phyloP scores from a whole-genome alignment of 2,113 vertebrate genomes.

The Nannospalax galili region DNA sequence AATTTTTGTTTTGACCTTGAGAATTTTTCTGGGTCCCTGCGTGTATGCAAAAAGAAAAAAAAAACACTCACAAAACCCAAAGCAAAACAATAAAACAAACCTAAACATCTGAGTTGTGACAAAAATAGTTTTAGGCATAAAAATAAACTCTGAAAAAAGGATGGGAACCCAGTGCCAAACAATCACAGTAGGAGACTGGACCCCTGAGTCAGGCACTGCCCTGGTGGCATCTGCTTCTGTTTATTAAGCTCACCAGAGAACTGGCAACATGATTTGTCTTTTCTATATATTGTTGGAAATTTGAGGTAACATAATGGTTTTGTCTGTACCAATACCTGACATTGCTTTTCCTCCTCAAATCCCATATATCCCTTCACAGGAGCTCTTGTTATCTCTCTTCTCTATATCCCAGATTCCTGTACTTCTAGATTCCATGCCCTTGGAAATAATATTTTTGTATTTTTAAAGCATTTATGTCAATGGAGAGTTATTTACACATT shows the following conservation, averaged over 20 bases:
- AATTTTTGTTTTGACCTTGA: constrained; percentile 11
- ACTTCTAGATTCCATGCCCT: neutral
- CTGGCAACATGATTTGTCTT: neutral
- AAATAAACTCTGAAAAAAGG: neutral
- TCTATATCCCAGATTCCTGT: neutral
- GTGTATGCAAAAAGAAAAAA: neutral
- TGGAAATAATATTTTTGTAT: neutral
- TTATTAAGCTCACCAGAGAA: neutral
- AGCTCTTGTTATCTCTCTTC: neutral
- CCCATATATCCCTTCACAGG: neutral
- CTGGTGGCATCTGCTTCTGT: neutral
- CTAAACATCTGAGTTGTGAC: neutral
- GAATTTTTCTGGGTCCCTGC: neutral
- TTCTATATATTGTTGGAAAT: neutral
- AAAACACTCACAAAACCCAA: neutral
- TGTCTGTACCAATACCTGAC: neutral
- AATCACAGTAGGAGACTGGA: neutral
- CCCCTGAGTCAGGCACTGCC: accelerated
- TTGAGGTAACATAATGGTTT: neutral
- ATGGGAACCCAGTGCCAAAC: neutral
- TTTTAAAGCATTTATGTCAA: neutral
- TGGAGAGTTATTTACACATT: neutral
- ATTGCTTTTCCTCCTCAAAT: neutral
- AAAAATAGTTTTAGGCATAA: neutral
- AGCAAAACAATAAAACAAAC: neutral